A percentile compares a stretch with the other conserved stretches of the same genome.
Evolutionary conservation across 2,113 vertebrate species (phyloP).

Genomic region (Tachysurus fulvidraco): DNA sequence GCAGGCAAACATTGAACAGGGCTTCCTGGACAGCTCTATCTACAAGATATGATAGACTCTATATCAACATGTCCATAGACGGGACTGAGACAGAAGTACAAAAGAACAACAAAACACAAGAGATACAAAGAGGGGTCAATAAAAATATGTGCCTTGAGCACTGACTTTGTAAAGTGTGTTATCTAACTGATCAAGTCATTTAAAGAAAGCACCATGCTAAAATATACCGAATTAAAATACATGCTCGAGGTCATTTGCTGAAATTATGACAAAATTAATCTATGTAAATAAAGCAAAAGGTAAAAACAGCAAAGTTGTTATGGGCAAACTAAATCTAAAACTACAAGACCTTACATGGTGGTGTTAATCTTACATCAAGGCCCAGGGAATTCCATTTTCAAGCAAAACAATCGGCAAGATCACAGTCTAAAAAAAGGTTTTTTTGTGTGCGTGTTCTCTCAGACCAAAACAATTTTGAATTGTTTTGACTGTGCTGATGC

Average conservation of each 20-base stretch:
- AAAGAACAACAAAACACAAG: neutral
- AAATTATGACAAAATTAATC: neutral
- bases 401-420: constrained; percentile 64
- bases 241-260: neutral
- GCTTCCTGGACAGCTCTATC: neutral
- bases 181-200: neutral
- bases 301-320: constrained; percentile 14
- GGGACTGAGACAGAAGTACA: neutral
- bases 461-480: constrained; percentile 66
- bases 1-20: neutral
- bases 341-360: constrained; percentile 4
- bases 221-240: neutral
- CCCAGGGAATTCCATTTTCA: neutral
- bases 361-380: neutral
- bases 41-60: neutral
- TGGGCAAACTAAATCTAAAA: constrained; percentile 35
- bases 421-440: constrained; percentile 41
- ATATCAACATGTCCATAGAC: neutral
- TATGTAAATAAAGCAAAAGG: neutral
- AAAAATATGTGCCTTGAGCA: neutral
- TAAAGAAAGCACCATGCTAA: too few relatives aligned
- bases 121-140: neutral
- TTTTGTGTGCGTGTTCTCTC: constrained; percentile 54
- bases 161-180: neutral
- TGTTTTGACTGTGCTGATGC: constrained; percentile 54